phyloP scores from a whole-genome alignment of 1,140 invertebrate genomes.

The Phocides pigmalion region DNA sequence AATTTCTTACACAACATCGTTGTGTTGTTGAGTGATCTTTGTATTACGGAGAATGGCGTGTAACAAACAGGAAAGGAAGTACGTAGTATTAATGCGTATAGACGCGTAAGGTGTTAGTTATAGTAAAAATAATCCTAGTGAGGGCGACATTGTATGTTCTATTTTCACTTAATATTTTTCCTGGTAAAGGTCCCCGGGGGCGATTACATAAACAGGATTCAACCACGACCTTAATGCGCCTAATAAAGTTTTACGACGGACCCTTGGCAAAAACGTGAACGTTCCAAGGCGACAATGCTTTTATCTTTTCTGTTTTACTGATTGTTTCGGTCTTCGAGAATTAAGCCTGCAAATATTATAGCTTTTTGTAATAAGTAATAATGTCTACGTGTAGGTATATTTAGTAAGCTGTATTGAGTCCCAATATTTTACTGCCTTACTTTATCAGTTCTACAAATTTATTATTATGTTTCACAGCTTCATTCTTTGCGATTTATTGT shows the following conservation, averaged over 20 bases:
- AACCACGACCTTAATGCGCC: slow-evolving; percentile 82
- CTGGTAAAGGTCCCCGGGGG: slow-evolving; percentile 74
- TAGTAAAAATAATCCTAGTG: slow-evolving; percentile 54
- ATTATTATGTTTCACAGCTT: too few species aligned
- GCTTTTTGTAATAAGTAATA: slow-evolving; percentile 37
- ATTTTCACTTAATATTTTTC: slow-evolving; percentile 81
- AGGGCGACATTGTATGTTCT: slow-evolving; percentile 65
- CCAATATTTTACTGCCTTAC: too few species aligned
- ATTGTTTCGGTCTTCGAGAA: slow-evolving; percentile 74
- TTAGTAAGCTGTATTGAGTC: not conserved
- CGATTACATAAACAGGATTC: slow-evolving; percentile 83
- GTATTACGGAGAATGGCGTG: not conserved
- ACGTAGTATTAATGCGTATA: slow-evolving; percentile 9
- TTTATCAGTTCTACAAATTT: too few species aligned
- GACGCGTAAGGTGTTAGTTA: slow-evolving; percentile 28
- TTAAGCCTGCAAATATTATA: slow-evolving; percentile 57
- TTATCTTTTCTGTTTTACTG: slow-evolving; percentile 81
- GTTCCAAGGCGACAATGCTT: slow-evolving; percentile 80
- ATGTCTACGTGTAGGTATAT: slow-evolving; percentile 4
- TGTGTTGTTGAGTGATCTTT: too few species aligned
- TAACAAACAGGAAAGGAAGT: slow-evolving; percentile 23
- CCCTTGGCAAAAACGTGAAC: slow-evolving; percentile 78
- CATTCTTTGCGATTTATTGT: too few species aligned
- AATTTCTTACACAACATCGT: too few species aligned
- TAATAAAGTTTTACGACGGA: slow-evolving; percentile 83